Evolutionary conservation across 2,888 invertebrate genomes (phyloP), one percentile per base, ranked within the genome.

Genomic region (Lissocephala sabroskyi): DNA sequence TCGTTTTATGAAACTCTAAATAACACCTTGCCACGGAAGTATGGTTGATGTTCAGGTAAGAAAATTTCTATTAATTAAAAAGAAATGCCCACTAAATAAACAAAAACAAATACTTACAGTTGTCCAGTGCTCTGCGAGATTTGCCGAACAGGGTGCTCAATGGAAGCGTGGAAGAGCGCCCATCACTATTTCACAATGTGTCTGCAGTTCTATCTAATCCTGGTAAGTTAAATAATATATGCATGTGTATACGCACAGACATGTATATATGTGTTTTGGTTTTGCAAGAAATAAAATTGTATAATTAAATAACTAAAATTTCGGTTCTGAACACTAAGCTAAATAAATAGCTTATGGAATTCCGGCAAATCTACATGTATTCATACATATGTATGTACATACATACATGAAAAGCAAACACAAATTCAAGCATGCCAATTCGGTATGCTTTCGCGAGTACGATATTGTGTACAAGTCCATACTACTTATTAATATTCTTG

Each of bases 141-240:
- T 68, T 85, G 41, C 82, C 84, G 2, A 83, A 82, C 54, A 80
- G 82, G 52, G 82, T 82, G 9, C 56, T 84, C 1, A 79, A 76
- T 59, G 80, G 79, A 14, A 41, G 76, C 26, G 50, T 77, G 1
- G 82, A 83, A 11, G 84, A 85, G 57, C 78, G 85, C 35, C 56
- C 54, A 18, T 54, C 62, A 45, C 50, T 85, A 7, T 84, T 84
- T 59, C 54, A 75, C 44, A 80, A 80, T 73, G 81, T 85, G 2
- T 64, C 73, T 19, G 62, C 73, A 16, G 89, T 92, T 82, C 86
- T 94, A 81, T 86, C 89, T 78, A 89, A 91, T 82, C 88, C 91
- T 85, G 93, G 94, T 94, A 86, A 85, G 84, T 77, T 14, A 13
- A 41, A 48, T 5, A 13, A 29, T 29, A 28, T 23, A 13, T n/a